Evolutionary conservation across 2,888 invertebrate species (phyloP), one percentile per base, ranked within the genome.

Genomic region (Agrenia bidenticulata): DNA sequence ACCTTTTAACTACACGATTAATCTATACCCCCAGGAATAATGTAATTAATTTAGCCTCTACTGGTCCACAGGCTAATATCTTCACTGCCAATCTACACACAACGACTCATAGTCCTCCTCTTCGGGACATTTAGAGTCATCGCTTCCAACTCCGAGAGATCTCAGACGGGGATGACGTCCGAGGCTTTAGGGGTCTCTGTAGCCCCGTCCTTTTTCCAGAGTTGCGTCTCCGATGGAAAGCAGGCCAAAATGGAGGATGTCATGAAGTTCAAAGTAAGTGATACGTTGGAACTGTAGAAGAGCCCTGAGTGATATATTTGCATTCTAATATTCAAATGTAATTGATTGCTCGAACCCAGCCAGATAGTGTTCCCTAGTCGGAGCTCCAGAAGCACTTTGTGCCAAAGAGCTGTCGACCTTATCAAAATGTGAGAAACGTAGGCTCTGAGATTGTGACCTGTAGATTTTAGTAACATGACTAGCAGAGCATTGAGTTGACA

Each of bases 41-140:
- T n/a, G 1, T 45, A 45, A 4, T 15, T 45, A 32, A 32, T 32
- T 32, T 32, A 7, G 32, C 32, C 4, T 32, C 23, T n/a, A 21
- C 19, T 49, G 45, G 45, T 70, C 75, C 81, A 50, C 84, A 96
- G 96, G 82, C 86, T 94, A 80, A 88, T 96, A 77, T 86, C 89
- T 77, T 89, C 93, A 77, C 84, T 93, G 81, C 94, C 94, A 60
- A 84, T 88, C 65, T 90, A 92, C 81, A 93, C 94, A 73, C 98
- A 97, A 83, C 89, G 92, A 80, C 84, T 98, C 76, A 82, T 98
- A 79, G 95, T 97, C 77, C 85, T 98, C 76, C 85, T 98, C 69
- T 97, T 98, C 82, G 98, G 98, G 76, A 98, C 97, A 78, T 98
- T 95, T 83, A 88, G 94, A 77, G 92, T 94, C 76, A 94, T 95